Conservation (phyloP, 2,888 invertebrate genomes). For the Zaprionus bogoriensis region DNA sequence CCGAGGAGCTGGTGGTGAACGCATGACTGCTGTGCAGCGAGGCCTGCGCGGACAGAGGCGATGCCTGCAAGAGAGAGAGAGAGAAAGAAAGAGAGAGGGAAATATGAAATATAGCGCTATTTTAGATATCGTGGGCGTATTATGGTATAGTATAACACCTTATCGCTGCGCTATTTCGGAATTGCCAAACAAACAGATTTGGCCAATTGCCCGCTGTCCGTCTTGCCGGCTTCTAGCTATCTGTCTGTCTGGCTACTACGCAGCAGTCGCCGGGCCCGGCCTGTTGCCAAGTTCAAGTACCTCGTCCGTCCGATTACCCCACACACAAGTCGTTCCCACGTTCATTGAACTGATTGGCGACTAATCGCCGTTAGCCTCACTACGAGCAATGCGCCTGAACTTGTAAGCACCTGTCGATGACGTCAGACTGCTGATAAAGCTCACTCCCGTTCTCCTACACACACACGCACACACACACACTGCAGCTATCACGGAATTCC, state of each 20-base stretch:
- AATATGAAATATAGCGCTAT: constrained; percentile 23
- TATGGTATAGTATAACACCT: too few species aligned
- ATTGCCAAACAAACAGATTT: constrained; percentile 46
- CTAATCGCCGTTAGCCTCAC: neutral
- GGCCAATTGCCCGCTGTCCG: constrained; percentile 52
- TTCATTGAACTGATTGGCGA: constrained; percentile 62
- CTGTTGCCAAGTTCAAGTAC: constrained; percentile 44
- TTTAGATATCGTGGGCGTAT: too few species aligned
- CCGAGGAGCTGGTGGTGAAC: constrained; percentile 68
- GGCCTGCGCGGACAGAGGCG: constrained; percentile 61
- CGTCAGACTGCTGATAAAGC: too few species aligned
- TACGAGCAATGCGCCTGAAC: constrained; percentile 29
- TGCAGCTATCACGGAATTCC: neutral
- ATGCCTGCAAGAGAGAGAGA: constrained; percentile 46
- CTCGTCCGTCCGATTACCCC: constrained; percentile 13
- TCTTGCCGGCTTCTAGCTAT: constrained; percentile 8
- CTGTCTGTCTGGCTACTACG: constrained; percentile 41
- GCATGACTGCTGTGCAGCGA: constrained; percentile 60
- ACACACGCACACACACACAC: too few species aligned
- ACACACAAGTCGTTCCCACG: constrained; percentile 45
- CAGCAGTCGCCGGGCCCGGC: constrained; percentile 24
- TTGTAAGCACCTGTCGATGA: constrained; percentile 29
- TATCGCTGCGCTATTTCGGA: too few species aligned
- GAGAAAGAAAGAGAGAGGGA: neutral
- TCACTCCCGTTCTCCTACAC: too few species aligned